Evolutionary conservation across 2,113 vertebrate genomes (phyloP).

Genomic region (Oxyruncus cristatus): DNA sequence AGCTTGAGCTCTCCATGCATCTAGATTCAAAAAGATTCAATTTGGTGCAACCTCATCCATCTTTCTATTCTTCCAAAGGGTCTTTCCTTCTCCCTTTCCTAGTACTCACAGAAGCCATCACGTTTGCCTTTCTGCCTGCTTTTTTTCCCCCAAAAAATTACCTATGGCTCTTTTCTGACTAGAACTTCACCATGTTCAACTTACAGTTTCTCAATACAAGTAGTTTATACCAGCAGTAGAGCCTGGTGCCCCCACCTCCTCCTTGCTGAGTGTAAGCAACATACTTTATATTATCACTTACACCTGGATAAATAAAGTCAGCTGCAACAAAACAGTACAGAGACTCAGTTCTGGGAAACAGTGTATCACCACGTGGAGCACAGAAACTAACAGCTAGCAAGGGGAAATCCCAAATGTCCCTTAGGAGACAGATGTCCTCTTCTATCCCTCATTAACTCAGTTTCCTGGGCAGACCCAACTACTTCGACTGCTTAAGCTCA

Average conservation of each 20-base stretch:
- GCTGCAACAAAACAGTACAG: neutral
- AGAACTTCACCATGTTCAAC: neutral
- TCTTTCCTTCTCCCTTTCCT: neutral
- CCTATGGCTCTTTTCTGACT: neutral
- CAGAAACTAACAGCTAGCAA: neutral
- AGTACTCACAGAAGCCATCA: neutral
- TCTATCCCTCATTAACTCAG: neutral
- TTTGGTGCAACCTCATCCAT: neutral
- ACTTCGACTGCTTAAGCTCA: neutral
- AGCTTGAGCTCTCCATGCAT: neutral
- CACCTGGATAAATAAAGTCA: neutral
- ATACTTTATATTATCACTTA: neutral
- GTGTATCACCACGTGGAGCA: neutral
- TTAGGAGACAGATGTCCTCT: neutral
- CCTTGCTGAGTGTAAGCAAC: neutral
- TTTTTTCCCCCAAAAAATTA: neutral
- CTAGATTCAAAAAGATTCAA: neutral
- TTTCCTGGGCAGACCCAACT: neutral
- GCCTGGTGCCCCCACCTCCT: neutral
- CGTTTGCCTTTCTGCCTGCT: neutral
- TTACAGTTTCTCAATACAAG: neutral
- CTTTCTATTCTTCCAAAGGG: neutral
- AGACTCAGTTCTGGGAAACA: neutral
- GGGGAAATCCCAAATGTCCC: neutral
- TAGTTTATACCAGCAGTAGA: neutral